These are phyloP conservation scores for Paracentrotus lividus DNA, from an alignment of 53 echinoderm and acorn worm genomes.

Conservation along the genomic window DNA sequence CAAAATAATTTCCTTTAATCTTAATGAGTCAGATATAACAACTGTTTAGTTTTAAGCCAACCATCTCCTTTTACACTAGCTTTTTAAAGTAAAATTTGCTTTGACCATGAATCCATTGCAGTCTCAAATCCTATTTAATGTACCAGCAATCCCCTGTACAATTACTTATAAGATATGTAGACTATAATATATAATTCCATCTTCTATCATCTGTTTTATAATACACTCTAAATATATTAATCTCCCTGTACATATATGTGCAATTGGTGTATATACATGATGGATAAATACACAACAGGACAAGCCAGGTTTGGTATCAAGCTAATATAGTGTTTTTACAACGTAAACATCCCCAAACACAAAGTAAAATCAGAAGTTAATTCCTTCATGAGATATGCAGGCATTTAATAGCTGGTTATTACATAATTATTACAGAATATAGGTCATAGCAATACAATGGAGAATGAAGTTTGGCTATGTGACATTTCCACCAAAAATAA, in stretches of 20 bases:
- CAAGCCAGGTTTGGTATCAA: neutral
- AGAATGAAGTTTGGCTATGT: too few species aligned
- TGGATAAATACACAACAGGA: neutral
- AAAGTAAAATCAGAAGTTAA: too few species aligned
- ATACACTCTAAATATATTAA: constrained; percentile 59
- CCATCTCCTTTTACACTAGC: neutral
- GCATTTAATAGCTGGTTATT: too few species aligned
- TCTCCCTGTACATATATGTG: constrained; percentile 59
- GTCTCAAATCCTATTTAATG: neutral
- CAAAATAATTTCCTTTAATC: too few species aligned
- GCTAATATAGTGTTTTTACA: neutral
- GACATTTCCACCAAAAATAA: too few species aligned
- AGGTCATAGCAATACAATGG: too few species aligned
- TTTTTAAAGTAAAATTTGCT: neutral
- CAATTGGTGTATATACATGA: constrained; percentile 34
- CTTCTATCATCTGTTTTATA: neutral
- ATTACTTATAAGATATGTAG: too few species aligned
- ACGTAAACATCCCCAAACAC: neutral
- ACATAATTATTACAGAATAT: too few species aligned
- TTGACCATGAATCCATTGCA: neutral
- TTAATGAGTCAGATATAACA: too few species aligned
- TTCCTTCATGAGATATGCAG: too few species aligned
- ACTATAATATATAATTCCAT: neutral
- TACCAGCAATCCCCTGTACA: too few species aligned
- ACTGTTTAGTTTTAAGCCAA: neutral